These are phyloP conservation scores for Amia ocellicauda DNA, from an alignment of 2,113 vertebrate species.

Conservation along the genomic window DNA sequence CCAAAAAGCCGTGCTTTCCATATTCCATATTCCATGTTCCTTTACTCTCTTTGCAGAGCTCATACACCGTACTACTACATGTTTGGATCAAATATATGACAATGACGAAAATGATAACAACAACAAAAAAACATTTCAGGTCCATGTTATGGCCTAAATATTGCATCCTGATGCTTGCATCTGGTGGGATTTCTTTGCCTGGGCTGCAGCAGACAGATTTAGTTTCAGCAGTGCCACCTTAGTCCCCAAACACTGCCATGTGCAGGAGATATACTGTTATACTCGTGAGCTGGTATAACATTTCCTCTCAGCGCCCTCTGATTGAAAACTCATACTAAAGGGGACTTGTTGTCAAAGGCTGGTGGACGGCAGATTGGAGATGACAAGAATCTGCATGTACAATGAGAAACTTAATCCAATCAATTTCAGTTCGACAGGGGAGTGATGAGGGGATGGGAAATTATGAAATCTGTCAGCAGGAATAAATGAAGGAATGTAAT, in stretches of 20 bases:
- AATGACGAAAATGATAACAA: too few relatives aligned
- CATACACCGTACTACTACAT: too few relatives aligned
- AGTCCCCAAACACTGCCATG: conserved; percentile 10
- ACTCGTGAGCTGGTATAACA: neutral
- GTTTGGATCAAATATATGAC: too few relatives aligned
- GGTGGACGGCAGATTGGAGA: conserved; percentile 15
- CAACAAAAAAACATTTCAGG: neutral
- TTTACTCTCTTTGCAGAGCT: too few relatives aligned
- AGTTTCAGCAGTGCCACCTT: conserved; percentile 23
- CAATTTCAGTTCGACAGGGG: conserved; percentile 8
- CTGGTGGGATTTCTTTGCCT: conserved; percentile 1
- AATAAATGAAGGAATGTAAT: conserved; percentile 9
- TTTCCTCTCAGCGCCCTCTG: conserved; percentile 20
- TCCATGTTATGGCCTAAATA: neutral
- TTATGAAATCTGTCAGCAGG: conserved; percentile 11
- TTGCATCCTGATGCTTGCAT: neutral
- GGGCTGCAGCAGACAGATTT: conserved; percentile 4
- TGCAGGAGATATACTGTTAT: conserved; percentile 1
- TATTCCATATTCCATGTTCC: too few relatives aligned
- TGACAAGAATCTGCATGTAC: conserved; percentile 13
- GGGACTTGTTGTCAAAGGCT: conserved; percentile 21
- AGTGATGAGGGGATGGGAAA: conserved; percentile 5
- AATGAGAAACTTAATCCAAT: conserved; percentile 13
- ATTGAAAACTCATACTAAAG: conserved; percentile 24
- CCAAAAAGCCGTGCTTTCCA: too few relatives aligned